phyloP scores from a whole-genome alignment of 1,140 invertebrate genomes.

The Papilio polyxenes region DNA sequence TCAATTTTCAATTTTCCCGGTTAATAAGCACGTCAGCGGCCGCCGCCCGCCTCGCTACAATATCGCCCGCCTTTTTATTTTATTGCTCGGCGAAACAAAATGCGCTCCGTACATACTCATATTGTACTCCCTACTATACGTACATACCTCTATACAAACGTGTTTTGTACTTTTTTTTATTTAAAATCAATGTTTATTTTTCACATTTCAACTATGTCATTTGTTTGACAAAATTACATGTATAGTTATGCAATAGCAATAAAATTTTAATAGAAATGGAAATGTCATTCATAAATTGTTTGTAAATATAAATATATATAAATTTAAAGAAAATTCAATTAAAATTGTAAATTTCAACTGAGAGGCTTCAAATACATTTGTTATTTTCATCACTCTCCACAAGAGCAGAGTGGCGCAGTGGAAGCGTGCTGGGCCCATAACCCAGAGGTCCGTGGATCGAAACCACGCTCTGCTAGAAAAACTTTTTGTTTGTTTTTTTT shows the following conservation, averaged over 20 bases:
- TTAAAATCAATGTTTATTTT: neutral
- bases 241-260: too few relatives aligned
- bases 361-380: neutral
- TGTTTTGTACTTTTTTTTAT: neutral
- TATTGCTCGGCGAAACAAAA: slow-evolving; percentile 45
- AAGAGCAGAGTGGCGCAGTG: slow-evolving; percentile 40
- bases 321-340: too few relatives aligned
- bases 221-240: too few relatives aligned
- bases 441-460: slow-evolving; percentile 40
- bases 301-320: too few relatives aligned
- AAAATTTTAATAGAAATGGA: too few relatives aligned
- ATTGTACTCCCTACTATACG: neutral
- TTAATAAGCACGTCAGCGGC: slow-evolving; percentile 74
- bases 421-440: slow-evolving; percentile 39
- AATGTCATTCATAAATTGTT: too few relatives aligned
- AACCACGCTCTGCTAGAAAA: slow-evolving; percentile 37
- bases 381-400: neutral
- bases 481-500: slow-evolving; percentile 1
- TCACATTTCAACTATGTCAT: too few relatives aligned
- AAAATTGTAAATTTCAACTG: neutral
- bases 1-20: slow-evolving; percentile 77
- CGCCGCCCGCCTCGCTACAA: slow-evolving; percentile 58
- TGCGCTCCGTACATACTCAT: slow-evolving; percentile 1
- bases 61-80: slow-evolving; percentile 60
- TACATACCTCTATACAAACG: neutral